Evolutionary conservation across 2,888 invertebrate species (phyloP), one percentile per base, ranked within the genome.

Genomic region (Ferdinandea cuprea): DNA sequence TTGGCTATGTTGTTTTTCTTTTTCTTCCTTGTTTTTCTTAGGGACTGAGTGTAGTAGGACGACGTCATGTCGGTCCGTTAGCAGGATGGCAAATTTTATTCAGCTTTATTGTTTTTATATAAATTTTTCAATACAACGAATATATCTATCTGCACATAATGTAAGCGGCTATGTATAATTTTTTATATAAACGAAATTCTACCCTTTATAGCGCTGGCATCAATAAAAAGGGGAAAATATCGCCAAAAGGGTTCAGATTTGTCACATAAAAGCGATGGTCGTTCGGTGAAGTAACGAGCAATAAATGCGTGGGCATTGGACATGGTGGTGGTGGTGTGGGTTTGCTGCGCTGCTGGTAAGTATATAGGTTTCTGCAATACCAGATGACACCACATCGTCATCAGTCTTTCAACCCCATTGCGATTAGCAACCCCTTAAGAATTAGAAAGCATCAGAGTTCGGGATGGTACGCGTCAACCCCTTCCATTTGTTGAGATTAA

Each of bases 21-120:
- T 44, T 32, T 32, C 4, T 15, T 15, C 32, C 35, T 44, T 59
- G 48, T 80, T 58, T n/a, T 76, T 50, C 46, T 21, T 48, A 28
- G 28, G 40, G 19, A 63, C 54, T 54, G 5, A n/a, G n/a, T n/a
- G n/a, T n/a, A n/a, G n/a, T n/a, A n/a, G n/a, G 52, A 28, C 32
- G 66, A 83, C 46, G 56, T 72, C 54, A 54, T 61, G 65, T 63
- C 59, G 66, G n/a, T n/a, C n/a, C n/a, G 59, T 68, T 66, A 11
- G 66, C 61, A 77, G 66, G 72, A 78, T 69, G 52, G 48, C 66
- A 77, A 77, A 83, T 77, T 83, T 77, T 78, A 83, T 77, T 72
- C 72, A 66, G 71, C 59, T 77, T 72, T 83, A 77, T 72, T 83
- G 77, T 72, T 77, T 83, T 68, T 83, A 77, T 77, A 83, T 83